Conservation (phyloP, 2,797 vertebrate genomes). For the Microchirus variegatus region DNA sequence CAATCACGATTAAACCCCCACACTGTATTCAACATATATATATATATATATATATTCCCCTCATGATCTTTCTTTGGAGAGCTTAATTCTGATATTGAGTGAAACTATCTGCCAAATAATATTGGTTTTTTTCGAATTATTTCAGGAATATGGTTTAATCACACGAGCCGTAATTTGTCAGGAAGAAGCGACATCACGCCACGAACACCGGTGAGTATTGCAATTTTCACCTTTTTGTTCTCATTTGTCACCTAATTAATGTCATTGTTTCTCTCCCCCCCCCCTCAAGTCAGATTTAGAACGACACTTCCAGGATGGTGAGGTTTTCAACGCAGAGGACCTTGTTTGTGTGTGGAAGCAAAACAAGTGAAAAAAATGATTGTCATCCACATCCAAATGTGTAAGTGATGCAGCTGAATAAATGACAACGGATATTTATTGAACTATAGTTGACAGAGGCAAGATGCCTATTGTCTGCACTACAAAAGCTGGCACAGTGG, state of each 20-base stretch:
- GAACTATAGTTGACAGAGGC: constrained; percentile 2
- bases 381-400: background rate
- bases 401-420: background rate
- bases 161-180: constrained; percentile 13
- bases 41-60: no score
- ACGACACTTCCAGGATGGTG: no score
- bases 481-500: no score
- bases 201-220: constrained; percentile 11
- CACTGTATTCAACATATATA: constrained; percentile 16
- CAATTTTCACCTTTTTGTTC: constrained; percentile 35
- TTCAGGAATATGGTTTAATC: constrained; percentile 24
- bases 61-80: constrained; percentile 43
- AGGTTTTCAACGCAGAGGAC: background rate
- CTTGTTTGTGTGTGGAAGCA: background rate
- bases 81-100: constrained; percentile 55
- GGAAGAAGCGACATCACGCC: background rate
- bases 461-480: background rate
- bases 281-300: no score
- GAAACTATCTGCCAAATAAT: constrained; percentile 45
- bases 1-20: constrained; percentile 37
- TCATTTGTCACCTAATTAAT: constrained; percentile 2
- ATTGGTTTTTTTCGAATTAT: constrained; percentile 40
- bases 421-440: background rate
- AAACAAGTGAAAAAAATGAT: constrained; percentile 13
- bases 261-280: no score